Evolutionary conservation across 2,797 vertebrate species (phyloP).

Genomic region (Sebastes hubbsi): DNA sequence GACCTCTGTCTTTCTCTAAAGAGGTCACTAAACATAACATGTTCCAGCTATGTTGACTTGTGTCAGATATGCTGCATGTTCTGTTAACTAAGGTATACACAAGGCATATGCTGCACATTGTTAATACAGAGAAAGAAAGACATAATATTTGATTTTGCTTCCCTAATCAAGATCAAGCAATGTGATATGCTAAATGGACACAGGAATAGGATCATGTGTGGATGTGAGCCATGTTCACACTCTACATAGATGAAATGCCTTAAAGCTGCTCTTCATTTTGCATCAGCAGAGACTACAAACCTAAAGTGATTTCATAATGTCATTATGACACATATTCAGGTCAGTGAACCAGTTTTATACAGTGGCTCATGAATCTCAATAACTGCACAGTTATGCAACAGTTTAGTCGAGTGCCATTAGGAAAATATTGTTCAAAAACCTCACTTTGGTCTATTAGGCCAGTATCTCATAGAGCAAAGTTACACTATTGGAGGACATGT

Average conservation of each 20-base stretch:
- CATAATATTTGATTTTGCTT: neutral
- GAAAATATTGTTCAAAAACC: too few relatives aligned
- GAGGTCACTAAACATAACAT: conserved; percentile 22
- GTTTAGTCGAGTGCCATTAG: neutral
- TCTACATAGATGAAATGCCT: neutral
- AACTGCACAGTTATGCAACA: too few relatives aligned
- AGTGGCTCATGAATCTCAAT: neutral
- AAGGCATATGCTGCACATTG: neutral
- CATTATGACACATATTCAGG: neutral
- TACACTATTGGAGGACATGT: neutral
- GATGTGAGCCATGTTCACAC: neutral
- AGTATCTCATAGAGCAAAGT: neutral
- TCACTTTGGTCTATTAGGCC: neutral
- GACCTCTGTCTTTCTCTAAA: neutral
- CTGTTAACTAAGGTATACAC: neutral
- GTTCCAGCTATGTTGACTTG: neutral
- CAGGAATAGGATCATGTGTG: neutral
- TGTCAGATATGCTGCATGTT: neutral
- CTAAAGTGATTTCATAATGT: neutral
- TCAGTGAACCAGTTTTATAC: neutral
- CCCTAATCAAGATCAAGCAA: neutral
- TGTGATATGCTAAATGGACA: neutral
- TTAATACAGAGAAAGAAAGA: neutral
- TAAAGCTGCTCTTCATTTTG: neutral
- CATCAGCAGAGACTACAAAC: neutral